Percentiles rank a stretch among this genome's conserved stretches.
Evolutionary conservation across 2,888 invertebrate species (phyloP).

Genomic region (Pyrgus malvae): DNA sequence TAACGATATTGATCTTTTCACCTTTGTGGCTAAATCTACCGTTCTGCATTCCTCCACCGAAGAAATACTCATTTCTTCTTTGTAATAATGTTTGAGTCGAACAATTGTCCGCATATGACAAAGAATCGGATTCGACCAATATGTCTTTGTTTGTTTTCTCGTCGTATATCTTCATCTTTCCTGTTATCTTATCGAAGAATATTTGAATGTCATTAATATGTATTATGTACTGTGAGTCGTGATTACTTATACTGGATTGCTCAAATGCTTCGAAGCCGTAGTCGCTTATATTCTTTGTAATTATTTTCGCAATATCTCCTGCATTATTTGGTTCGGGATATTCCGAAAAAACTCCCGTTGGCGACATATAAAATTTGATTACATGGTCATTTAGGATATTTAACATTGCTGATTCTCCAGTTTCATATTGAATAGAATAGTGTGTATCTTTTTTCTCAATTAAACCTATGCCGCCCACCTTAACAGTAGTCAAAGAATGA

Average conservation of each 20-base stretch:
- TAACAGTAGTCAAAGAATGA: not conserved
- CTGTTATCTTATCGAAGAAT: conserved; percentile 54
- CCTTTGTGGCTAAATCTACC: conserved; percentile 71
- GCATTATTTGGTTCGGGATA: conserved; percentile 61
- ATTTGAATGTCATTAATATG: conserved; percentile 58
- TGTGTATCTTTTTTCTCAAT: conserved; percentile 52
- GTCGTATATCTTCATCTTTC: conserved; percentile 57
- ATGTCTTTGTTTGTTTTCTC: conserved; percentile 55
- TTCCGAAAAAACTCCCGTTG: conserved; percentile 56
- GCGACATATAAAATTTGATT: conserved; percentile 67
- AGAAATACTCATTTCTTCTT: conserved; percentile 59
- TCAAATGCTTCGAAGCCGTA: conserved; percentile 56
- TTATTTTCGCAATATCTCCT: conserved; percentile 60
- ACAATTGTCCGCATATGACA: conserved; percentile 49
- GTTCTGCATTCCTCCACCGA: conserved; percentile 75
- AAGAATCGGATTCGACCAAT: conserved; percentile 52
- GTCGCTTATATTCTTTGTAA: conserved; percentile 50
- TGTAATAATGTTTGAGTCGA: conserved; percentile 55
- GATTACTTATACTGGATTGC: conserved; percentile 48
- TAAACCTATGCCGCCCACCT: conserved; percentile 45
- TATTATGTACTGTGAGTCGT: conserved; percentile 46
- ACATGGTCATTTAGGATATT: conserved; percentile 65
- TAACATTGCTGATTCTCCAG: conserved; percentile 56
- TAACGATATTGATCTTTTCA: conserved; percentile 57
- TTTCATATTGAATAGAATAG: conserved; percentile 53